Evolutionary conservation across 2,113 vertebrate species (phyloP), one percentile per base, ranked within the genome.

Genomic region (Sinocyclocheilus anophthalmus): DNA sequence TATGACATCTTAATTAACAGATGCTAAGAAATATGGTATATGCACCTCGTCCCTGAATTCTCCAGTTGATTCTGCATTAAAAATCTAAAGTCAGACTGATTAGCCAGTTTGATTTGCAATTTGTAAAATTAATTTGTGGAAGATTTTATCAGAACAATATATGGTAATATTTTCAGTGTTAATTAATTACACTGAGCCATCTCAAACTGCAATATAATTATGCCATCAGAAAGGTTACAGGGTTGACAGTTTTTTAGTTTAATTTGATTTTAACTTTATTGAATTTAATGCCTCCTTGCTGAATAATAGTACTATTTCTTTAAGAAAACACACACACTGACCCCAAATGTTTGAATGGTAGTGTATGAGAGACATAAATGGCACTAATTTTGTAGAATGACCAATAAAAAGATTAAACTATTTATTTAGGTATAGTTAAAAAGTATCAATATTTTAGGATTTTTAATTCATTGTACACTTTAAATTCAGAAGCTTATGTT

Each of bases 31-130:
- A 70, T 50, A 76, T 59, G 42, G 30, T 55, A 33, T 11, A 26
- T 55, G 77, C 70, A 48, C 48, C n/a, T 67, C 81, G 81, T 26
- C 61, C 83, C 86, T 61, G 53, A 79, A 86, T 89, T 86, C 85
- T 80, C 69, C 50, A 57, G 85, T 76, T 55, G 55, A 45, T 67
- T 86, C 75, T 86, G 10, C 16, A 37, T 67, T 77, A 78, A 8
- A 76, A 65, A 76, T 39, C 50, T 3, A 59, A 61, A 72, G 55
- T 77, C 45, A n/a, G 61, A 33, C 53, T 30, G 18, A 63, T 20
- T 37, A 59, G 12, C 1, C 20, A 75, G 37, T 5, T 26, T 65
- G 37, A 45, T 13, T 22, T 22, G 57, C 57, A 59, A 22, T 75
- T 22, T 59, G 26, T 78, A 2, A 78, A 78, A 78, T 75, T 24